Percentiles rank a stretch among this genome's conserved stretches.
These are phyloP conservation scores for Micronycteris hirsuta DNA, from an alignment of 2,113 vertebrate genomes.

Conservation along the genomic window DNA sequence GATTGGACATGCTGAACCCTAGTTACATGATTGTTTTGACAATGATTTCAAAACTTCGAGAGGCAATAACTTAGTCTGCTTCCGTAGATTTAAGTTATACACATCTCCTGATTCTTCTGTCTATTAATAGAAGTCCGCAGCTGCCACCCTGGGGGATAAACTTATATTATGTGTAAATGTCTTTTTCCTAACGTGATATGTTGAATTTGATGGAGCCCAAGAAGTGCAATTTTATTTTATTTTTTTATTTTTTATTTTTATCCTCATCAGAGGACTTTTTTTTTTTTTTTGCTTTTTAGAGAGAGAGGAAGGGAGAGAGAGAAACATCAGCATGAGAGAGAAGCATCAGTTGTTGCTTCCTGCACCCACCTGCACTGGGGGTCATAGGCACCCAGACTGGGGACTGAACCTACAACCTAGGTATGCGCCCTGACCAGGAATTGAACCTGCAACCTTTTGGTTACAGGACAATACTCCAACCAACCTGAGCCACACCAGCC, in stretches of 20 bases:
- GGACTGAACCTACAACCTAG: too few relatives aligned
- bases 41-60: slow-evolving; percentile 34
- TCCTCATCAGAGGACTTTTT: too few relatives aligned
- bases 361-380: too few relatives aligned
- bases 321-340: too few relatives aligned
- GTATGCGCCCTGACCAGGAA: too few relatives aligned
- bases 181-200: background rate
- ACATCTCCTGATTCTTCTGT: background rate
- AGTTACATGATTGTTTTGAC: background rate
- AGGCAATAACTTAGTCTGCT: background rate
- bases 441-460: too few relatives aligned
- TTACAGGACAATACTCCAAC: too few relatives aligned
- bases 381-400: too few relatives aligned
- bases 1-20: background rate
- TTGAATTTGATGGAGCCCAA: background rate
- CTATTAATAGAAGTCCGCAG: slow-evolving; percentile 16
- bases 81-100: background rate
- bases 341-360: too few relatives aligned
- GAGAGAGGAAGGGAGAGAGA: too few relatives aligned
- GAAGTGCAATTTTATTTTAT: background rate
- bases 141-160: background rate
- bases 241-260: background rate
- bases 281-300: too few relatives aligned
- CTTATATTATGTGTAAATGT: background rate
- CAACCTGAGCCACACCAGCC: too few relatives aligned